Conservation (phyloP, 2,888 invertebrate species). For the Noctua pronuba region DNA sequence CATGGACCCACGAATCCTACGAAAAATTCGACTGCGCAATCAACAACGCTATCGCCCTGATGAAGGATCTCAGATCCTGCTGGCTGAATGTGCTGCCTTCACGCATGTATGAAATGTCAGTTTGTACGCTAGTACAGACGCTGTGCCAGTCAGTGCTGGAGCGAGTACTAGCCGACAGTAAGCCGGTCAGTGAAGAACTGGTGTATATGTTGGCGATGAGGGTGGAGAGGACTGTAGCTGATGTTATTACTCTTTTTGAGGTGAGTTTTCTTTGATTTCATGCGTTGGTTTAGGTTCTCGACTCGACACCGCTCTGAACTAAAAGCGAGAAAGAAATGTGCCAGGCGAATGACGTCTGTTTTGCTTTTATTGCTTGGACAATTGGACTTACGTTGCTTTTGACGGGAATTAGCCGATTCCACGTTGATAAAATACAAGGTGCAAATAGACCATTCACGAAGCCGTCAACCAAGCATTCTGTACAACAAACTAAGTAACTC, state of each 20-base stretch:
- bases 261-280: slow-evolving; percentile 66
- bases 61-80: slow-evolving; percentile 77
- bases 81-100: slow-evolving; percentile 82
- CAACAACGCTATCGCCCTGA: slow-evolving; percentile 77
- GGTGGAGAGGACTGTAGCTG: slow-evolving; percentile 76
- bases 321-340: too few relatives aligned
- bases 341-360: too few relatives aligned
- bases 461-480: too few relatives aligned
- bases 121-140: slow-evolving; percentile 78
- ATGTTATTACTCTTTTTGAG: slow-evolving; percentile 79
- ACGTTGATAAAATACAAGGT: too few relatives aligned
- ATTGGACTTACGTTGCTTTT: too few relatives aligned
- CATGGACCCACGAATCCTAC: slow-evolving; percentile 80
- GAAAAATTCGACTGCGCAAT: slow-evolving; percentile 82
- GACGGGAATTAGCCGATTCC: too few relatives aligned
- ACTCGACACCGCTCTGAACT: too few relatives aligned
- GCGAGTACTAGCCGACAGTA: slow-evolving; percentile 77
- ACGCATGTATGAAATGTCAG: slow-evolving; percentile 82
- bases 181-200: slow-evolving; percentile 81
- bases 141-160: slow-evolving; percentile 81
- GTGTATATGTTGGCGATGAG: slow-evolving; percentile 80
- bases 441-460: too few relatives aligned
- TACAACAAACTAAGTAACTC: too few relatives aligned
- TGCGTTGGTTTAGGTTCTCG: too few relatives aligned
- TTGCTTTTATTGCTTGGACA: too few relatives aligned